A percentile compares a stretch with the other conserved stretches of the same genome.
These are phyloP conservation scores for Hermetia illucens DNA, from an alignment of 1,140 invertebrate species.

Conservation along the genomic window DNA sequence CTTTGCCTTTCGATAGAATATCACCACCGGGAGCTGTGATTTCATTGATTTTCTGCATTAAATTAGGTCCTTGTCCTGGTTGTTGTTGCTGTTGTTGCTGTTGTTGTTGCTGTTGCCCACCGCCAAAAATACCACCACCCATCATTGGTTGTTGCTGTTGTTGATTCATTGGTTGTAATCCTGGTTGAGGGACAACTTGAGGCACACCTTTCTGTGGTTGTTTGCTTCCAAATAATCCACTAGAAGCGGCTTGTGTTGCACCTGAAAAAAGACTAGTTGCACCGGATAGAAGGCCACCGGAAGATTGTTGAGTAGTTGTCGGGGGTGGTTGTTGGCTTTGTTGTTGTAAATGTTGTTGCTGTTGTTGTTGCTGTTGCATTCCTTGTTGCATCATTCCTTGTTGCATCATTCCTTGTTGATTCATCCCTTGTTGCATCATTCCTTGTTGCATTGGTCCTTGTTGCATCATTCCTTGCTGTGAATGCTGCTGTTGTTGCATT, in stretches of 20 bases:
- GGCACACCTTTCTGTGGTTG: constrained; percentile 30
- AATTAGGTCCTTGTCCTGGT: constrained; percentile 18
- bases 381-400: constrained; percentile 16
- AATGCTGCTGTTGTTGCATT: constrained; percentile 30
- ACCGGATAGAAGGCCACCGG: constrained; percentile 28
- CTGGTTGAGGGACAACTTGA: constrained; percentile 26
- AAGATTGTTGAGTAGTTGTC: constrained; percentile 20
- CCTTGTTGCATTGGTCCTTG: constrained; percentile 28
- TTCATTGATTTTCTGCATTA: constrained; percentile 35
- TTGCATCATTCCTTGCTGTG: constrained; percentile 23
- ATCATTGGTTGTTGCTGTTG: constrained; percentile 25
- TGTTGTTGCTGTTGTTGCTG: constrained; percentile 30
- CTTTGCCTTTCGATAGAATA: constrained; percentile 78
- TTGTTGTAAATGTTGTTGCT: constrained; percentile 23
- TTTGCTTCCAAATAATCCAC: constrained; percentile 31
- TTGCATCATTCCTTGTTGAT: constrained; percentile 15
- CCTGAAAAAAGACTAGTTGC: constrained; percentile 30
- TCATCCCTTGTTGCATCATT: constrained; percentile 17
- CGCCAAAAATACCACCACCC: constrained; percentile 6
- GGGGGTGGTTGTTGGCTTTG: constrained; percentile 28
- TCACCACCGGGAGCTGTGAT: constrained; percentile 68
- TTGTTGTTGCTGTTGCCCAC: constrained; percentile 30
- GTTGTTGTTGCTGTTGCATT: constrained; percentile 27
- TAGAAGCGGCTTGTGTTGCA: constrained; percentile 32
- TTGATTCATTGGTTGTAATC: constrained; percentile 31